A percentile compares a stretch with the other conserved stretches of the same genome.
phyloP scores from a whole-genome alignment of 2,888 invertebrate species.

The Petrolisthes manimaculis region DNA sequence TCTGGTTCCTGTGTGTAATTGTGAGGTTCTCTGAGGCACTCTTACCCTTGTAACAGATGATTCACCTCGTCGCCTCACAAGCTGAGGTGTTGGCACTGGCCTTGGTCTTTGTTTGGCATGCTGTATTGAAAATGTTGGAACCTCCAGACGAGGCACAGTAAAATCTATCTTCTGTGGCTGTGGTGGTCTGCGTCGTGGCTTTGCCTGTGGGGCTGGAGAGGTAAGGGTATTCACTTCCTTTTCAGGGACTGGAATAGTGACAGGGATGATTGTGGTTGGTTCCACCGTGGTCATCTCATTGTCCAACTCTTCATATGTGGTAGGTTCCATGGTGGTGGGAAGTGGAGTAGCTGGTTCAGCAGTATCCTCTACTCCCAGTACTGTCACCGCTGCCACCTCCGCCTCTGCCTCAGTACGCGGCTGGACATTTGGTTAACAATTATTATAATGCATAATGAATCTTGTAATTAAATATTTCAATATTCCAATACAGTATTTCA shows the following conservation, averaged over 20 bases:
- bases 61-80: too few species aligned
- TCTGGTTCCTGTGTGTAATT: too few species aligned
- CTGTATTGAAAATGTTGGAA: neutral
- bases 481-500: neutral
- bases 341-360: conserved; percentile 3
- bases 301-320: neutral
- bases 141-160: neutral
- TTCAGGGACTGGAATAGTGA: conserved; percentile 8
- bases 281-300: conserved; percentile 3
- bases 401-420: conserved; percentile 25
- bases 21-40: too few species aligned
- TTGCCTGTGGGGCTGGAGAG: conserved; percentile 1
- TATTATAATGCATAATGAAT: neutral
- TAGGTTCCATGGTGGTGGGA: neutral
- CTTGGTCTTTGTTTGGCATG: neutral
- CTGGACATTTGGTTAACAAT: conserved; percentile 4
- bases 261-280: conserved; percentile 11
- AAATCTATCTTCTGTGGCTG: conserved; percentile 9
- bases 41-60: too few species aligned
- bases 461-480: neutral
- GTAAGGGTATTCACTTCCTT: neutral
- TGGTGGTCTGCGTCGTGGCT: conserved; percentile 12
- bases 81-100: too few species aligned
- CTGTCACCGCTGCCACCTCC: conserved; percentile 23
- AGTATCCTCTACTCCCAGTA: neutral